phyloP scores from a whole-genome alignment of 2,113 vertebrate species.

The Brevimyrus niger region DNA sequence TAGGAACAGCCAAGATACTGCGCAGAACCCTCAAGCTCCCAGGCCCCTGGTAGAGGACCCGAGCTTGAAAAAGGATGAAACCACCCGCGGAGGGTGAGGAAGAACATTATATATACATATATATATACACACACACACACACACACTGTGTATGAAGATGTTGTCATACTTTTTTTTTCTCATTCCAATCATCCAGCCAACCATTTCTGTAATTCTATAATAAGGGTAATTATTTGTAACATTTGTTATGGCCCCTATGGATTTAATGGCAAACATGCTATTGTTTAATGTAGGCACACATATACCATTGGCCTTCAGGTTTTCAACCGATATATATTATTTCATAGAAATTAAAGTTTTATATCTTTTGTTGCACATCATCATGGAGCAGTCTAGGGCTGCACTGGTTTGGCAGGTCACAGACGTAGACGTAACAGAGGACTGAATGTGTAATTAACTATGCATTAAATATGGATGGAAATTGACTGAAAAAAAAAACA shows the following conservation, averaged over 20 bases:
- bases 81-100: no score
- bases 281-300: background rate
- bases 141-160: background rate
- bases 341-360: background rate
- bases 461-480: background rate
- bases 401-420: constrained; percentile 10
- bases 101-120: no score
- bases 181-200: background rate
- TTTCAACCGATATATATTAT: background rate
- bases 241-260: background rate
- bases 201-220: background rate
- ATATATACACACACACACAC: no score
- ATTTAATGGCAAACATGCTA: background rate
- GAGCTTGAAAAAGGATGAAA: no score
- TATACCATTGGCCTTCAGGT: background rate
- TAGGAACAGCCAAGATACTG: no score
- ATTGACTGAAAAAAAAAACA: background rate
- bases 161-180: background rate
- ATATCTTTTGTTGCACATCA: background rate
- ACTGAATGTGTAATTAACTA: background rate
- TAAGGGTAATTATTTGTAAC: background rate
- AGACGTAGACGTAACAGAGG: background rate
- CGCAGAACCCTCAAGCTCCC: no score
- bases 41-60: no score
- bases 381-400: background rate